Percentiles rank a stretch among this genome's conserved stretches.
These are phyloP conservation scores for Panagrolaimus sp. DNA, from an alignment of 1,140 invertebrate species.

Conservation along the genomic window DNA sequence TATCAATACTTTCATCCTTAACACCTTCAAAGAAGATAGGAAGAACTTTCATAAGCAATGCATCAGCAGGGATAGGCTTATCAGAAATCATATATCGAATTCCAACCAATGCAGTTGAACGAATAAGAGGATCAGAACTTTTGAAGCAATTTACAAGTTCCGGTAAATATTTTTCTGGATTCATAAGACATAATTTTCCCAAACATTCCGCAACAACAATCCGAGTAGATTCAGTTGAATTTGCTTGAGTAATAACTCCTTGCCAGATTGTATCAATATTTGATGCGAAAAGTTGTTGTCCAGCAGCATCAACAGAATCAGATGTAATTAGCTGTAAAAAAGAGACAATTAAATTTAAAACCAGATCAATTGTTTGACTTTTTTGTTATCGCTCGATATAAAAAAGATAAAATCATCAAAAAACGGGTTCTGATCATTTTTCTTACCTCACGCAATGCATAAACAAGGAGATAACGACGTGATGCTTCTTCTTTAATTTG, in stretches of 20 bases:
- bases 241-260: constrained; percentile 80
- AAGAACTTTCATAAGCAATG: constrained; percentile 61
- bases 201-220: constrained; percentile 97
- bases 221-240: constrained; percentile 87
- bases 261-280: constrained; percentile 33
- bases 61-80: constrained; percentile 74
- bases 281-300: constrained; percentile 17
- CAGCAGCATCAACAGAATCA: constrained; percentile 18
- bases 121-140: constrained; percentile 68
- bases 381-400: not conserved
- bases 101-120: constrained; percentile 93
- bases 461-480: constrained; percentile 86
- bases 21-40: not conserved
- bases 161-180: constrained; percentile 68
- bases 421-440: constrained; percentile 5
- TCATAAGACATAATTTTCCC: constrained; percentile 90
- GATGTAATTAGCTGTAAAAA: constrained; percentile 11
- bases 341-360: not conserved
- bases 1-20: not conserved
- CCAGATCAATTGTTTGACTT: not conserved
- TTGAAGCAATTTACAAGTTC: constrained; percentile 54
- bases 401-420: not conserved
- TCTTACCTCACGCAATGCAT: constrained; percentile 87
- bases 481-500: constrained; percentile 89
- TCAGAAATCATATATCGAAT: constrained; percentile 97